phyloP scores from a whole-genome alignment of 2,113 vertebrate genomes.

The Elaphurus davidianus region DNA sequence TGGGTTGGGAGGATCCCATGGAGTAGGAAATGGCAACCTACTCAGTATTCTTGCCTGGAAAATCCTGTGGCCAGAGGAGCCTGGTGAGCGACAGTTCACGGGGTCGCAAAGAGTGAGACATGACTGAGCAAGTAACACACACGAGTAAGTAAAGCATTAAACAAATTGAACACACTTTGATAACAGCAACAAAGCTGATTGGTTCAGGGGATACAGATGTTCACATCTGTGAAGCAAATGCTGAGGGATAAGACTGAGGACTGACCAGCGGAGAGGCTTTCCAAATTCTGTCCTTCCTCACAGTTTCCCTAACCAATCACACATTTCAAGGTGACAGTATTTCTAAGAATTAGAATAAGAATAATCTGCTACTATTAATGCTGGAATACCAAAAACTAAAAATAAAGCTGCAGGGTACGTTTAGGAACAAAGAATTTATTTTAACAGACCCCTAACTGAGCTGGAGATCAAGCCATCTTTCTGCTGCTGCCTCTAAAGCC shows the following conservation, averaged over 20 bases:
- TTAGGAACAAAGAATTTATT: not conserved
- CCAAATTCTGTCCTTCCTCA: not conserved
- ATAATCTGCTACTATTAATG: not conserved
- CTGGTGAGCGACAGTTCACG: too few relatives aligned
- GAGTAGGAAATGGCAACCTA: too few relatives aligned
- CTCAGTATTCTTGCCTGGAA: too few relatives aligned
- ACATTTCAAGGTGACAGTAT: not conserved
- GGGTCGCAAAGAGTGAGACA: too few relatives aligned
- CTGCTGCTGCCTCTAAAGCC: not conserved
- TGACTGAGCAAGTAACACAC: not conserved
- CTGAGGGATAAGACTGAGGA: not conserved
- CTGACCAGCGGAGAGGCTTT: not conserved
- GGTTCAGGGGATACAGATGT: not conserved
- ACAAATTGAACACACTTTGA: not conserved
- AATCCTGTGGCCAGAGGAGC: too few relatives aligned
- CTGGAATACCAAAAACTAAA: not conserved
- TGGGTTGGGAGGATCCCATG: too few relatives aligned
- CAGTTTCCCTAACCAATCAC: not conserved
- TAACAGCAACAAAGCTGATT: accelerated
- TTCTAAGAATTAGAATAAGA: not conserved
- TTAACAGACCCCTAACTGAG: not conserved
- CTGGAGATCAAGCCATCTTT: not conserved
- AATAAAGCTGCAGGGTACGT: not conserved
- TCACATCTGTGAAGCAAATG: not conserved
- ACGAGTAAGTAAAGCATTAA: not conserved